Evolutionary conservation across 2,888 invertebrate species (phyloP).

Genomic region (Aphodius sticticus): DNA sequence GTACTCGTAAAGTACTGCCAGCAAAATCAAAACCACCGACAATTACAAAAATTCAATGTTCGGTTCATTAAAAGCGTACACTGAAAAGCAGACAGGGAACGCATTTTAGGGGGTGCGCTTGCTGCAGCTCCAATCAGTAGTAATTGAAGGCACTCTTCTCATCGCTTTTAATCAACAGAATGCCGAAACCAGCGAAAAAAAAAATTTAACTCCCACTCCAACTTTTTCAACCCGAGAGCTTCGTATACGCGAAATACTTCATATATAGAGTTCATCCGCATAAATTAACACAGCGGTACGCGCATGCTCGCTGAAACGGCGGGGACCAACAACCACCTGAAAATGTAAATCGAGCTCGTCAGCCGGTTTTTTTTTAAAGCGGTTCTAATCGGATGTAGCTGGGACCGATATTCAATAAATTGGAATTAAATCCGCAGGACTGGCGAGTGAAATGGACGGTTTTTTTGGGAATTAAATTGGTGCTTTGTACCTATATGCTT

Average conservation of each 20-base stretch:
- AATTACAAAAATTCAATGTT: not conserved
- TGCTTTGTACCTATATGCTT: too few relatives aligned
- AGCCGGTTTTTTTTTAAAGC: too few relatives aligned
- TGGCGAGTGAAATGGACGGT: too few relatives aligned
- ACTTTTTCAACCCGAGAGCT: not conserved
- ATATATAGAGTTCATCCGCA: not conserved
- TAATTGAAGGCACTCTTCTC: not conserved
- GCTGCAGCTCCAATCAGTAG: not conserved
- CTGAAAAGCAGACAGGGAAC: not conserved
- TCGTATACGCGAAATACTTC: not conserved
- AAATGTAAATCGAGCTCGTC: too few relatives aligned
- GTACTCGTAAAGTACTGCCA: not conserved
- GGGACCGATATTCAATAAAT: too few relatives aligned
- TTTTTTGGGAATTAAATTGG: too few relatives aligned
- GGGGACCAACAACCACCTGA: too few relatives aligned
- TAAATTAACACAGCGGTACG: too few relatives aligned
- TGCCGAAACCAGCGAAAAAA: not conserved
- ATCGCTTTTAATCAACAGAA: not conserved
- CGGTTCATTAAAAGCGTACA: not conserved
- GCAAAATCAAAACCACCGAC: not conserved
- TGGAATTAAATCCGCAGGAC: too few relatives aligned
- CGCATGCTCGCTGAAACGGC: too few relatives aligned
- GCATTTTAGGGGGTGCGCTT: not conserved
- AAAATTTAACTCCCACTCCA: not conserved
- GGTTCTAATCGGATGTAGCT: too few relatives aligned